Evolutionary conservation across 2,888 invertebrate genomes (phyloP).

Genomic region (Platycheirus albimanus): DNA sequence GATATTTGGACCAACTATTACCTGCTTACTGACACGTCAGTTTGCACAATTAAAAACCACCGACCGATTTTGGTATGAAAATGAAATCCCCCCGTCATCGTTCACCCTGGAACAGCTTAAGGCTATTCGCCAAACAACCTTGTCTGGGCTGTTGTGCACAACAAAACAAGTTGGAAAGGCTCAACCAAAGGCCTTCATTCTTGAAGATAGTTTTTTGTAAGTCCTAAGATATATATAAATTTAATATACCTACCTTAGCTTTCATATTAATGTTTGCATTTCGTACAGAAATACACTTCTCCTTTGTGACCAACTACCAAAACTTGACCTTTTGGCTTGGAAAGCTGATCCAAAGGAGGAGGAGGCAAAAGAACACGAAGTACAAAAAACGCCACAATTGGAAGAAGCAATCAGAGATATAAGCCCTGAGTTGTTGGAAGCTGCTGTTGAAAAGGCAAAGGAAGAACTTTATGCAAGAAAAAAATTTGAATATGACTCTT

Average conservation of each 20-base stretch:
- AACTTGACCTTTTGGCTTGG: slow-evolving; percentile 89
- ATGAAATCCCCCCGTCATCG: slow-evolving; percentile 94
- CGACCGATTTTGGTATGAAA: slow-evolving; percentile 98
- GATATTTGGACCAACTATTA: slow-evolving; percentile 93
- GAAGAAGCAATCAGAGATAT: slow-evolving; percentile 86
- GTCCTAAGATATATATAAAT: slow-evolving; percentile 80
- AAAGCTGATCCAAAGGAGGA: slow-evolving; percentile 83
- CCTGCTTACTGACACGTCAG: slow-evolving; percentile 92
- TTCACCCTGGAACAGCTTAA: slow-evolving; percentile 89
- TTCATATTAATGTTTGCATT: too few relatives aligned
- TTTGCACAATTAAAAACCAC: slow-evolving; percentile 92
- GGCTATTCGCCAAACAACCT: slow-evolving; percentile 90
- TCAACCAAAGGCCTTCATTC: slow-evolving; percentile 94
- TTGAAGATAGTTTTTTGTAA: slow-evolving; percentile 93
- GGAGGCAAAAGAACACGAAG: slow-evolving; percentile 79
- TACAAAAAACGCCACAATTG: slow-evolving; percentile 79
- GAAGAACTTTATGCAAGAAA: slow-evolving; percentile 89
- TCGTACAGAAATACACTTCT: slow-evolving; percentile 89
- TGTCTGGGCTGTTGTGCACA: slow-evolving; percentile 91
- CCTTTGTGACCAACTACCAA: slow-evolving; percentile 88
- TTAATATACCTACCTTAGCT: too few relatives aligned
- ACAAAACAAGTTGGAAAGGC: slow-evolving; percentile 87
- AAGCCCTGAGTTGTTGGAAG: slow-evolving; percentile 88
- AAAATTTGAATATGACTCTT: slow-evolving; percentile 91
- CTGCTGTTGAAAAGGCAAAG: slow-evolving; percentile 91